Percentiles rank a stretch among this genome's conserved stretches.
These are phyloP conservation scores for Hippocampus mohnikei DNA, from an alignment of 2,113 vertebrate genomes.

Conservation along the genomic window DNA sequence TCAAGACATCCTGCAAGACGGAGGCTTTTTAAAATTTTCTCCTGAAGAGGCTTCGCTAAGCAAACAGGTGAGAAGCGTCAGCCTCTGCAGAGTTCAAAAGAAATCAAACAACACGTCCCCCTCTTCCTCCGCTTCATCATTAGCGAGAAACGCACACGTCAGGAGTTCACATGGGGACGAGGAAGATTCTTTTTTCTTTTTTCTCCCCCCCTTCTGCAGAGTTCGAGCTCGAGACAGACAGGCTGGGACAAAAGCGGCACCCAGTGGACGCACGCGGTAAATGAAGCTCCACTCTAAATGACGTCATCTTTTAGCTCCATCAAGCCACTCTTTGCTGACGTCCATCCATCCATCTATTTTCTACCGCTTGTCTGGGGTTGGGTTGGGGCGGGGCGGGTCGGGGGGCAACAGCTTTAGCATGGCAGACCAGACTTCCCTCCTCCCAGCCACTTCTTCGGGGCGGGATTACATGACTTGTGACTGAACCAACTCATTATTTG, in stretches of 20 bases:
- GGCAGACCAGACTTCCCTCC: too few species aligned
- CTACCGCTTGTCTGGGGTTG: too few species aligned
- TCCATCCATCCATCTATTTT: too few species aligned
- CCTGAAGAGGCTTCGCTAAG: not conserved
- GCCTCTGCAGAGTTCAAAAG: conserved; percentile 1
- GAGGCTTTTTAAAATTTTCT: not conserved
- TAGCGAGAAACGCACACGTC: not conserved
- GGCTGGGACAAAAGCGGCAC: conserved; percentile 47
- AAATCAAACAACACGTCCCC: not conserved
- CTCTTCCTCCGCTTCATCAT: not conserved
- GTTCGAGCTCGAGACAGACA: not conserved
- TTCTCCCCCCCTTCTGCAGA: conserved; percentile 38
- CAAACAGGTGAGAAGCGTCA: not conserved
- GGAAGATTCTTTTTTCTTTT: conserved; percentile 11
- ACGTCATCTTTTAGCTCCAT: conserved; percentile 60
- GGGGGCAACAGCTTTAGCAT: too few species aligned
- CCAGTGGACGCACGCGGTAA: conserved; percentile 50
- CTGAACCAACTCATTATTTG: too few species aligned
- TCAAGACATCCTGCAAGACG: too few species aligned
- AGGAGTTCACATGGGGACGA: conserved; percentile 2
- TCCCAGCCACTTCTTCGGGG: too few species aligned
- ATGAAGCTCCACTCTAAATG: conserved; percentile 19
- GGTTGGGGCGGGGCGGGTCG: too few species aligned
- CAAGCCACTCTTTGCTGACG: conserved; percentile 1
- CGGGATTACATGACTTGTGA: too few species aligned